Base-by-base conservation (phyloP, 2,888 invertebrate species). In the Nomada lathburiana region DNA sequence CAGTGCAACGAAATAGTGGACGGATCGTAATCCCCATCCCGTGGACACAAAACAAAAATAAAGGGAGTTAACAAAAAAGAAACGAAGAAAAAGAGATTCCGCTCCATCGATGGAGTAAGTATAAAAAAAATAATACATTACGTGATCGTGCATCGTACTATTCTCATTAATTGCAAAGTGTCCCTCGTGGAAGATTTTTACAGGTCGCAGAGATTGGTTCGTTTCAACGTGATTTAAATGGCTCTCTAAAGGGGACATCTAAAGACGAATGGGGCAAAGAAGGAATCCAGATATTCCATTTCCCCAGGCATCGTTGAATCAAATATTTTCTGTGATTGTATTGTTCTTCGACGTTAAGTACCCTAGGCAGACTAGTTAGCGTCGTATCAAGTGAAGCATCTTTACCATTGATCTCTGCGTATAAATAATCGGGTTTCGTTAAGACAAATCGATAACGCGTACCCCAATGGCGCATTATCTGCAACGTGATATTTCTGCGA, bases 1-100 rank as follows among this genome's bases (percentile, higher is more conserved):
- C 91, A 92, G 88, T 89, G 89, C 88, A 89, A 89, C 90, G 87
- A 90, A 90, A 90, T 91, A 91, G 87, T 91, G 90, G 89, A 90
- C 88, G 91, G 89, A 90, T 88, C 76, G 85, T 62, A 75, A 87
- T 81, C 65, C 82, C 82, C 86, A 82, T 76, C 79, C 85, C 85
- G 60, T 83, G 73, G 70, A 86, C 80, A 82, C 70, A 80, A 67
- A 71, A 83, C 63, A 75, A 59, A 67, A 60, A 5, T 60, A 52
- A 70, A 16, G 47, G 47, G 75, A 73, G 47, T 62, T 77, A 36
- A 74, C 60, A 55, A 60, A 20, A 20, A 23, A 57, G 59, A 60
- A n/a, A 57, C 3, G 57, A 44, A 0, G 47, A 29, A n/a, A 26
- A 57, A 20, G n/a, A 29, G 47, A 67, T 68, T 75, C 67, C 53